These are phyloP conservation scores for Phylloscopus whistleri DNA, from an alignment of 2,113 vertebrate species.

Conservation along the genomic window DNA sequence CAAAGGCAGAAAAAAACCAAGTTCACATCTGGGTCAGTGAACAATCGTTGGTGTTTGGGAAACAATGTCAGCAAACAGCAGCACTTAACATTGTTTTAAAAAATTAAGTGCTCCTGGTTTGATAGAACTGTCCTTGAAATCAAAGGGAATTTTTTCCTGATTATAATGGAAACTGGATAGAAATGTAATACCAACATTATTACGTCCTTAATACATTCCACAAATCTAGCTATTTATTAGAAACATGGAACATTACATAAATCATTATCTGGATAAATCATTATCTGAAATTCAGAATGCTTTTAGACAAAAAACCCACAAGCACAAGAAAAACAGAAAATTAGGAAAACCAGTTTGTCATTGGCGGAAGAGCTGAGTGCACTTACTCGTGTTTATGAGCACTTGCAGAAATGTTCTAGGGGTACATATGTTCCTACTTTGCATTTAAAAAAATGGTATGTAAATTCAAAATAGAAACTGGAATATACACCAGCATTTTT, in stretches of 20 bases:
- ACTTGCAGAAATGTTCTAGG: background rate
- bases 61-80: slow-evolving; percentile 39
- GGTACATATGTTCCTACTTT: background rate
- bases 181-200: background rate
- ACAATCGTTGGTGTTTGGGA: slow-evolving; percentile 45
- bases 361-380: background rate
- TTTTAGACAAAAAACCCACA: background rate
- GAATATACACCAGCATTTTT: background rate
- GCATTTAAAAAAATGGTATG: background rate
- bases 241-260: background rate
- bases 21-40: slow-evolving; percentile 67
- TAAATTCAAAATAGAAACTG: background rate
- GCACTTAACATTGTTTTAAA: slow-evolving; percentile 29
- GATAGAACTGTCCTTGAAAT: background rate
- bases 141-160: background rate
- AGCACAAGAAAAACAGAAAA: background rate
- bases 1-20: slow-evolving; percentile 3
- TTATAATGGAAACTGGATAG: background rate
- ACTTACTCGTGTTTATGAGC: background rate
- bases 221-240: background rate
- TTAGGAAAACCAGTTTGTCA: background rate
- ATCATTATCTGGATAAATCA: background rate
- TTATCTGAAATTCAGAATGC: background rate
- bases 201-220: background rate
- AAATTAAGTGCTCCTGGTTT: background rate